These are phyloP conservation scores for Crematogaster levior DNA, from an alignment of 2,888 invertebrate genomes.

Conservation along the genomic window DNA sequence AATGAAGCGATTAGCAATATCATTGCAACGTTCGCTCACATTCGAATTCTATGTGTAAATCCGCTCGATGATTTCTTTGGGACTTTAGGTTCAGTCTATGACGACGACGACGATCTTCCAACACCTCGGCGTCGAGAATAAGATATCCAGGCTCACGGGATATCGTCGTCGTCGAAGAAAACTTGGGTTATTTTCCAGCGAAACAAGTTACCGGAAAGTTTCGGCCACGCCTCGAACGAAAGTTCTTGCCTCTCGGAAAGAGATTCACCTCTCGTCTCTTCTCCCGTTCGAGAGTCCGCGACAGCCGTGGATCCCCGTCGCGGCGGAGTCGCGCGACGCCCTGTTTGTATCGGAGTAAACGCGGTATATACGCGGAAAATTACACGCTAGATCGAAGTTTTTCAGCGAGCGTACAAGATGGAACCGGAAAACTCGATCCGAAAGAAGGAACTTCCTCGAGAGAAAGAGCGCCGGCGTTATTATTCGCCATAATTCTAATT, in stretches of 20 bases:
- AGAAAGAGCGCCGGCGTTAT: not conserved
- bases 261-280: constrained; percentile 29
- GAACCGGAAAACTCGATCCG: constrained; percentile 37
- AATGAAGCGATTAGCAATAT: not conserved
- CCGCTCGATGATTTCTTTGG: constrained; percentile 6
- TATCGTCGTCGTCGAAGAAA: constrained; percentile 58
- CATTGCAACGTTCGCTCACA: not conserved
- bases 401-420: constrained; percentile 19
- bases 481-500: constrained; percentile 16
- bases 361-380: constrained; percentile 40
- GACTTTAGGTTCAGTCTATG: not conserved
- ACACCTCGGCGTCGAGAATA: constrained; percentile 46
- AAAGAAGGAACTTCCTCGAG: constrained; percentile 27
- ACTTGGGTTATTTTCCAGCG: constrained; percentile 61
- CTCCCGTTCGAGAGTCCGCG: constrained; percentile 6
- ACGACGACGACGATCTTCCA: constrained; percentile 15
- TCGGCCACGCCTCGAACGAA: constrained; percentile 42
- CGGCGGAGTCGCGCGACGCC: constrained; percentile 17
- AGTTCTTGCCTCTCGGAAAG: constrained; percentile 28
- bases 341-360: constrained; percentile 20
- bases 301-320: constrained; percentile 1
- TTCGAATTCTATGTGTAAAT: not conserved
- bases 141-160: constrained; percentile 50
- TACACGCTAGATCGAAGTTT: constrained; percentile 45
- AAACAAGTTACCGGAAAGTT: constrained; percentile 59